These are phyloP conservation scores for Ophioninae sp. DNA, from an alignment of 2,888 invertebrate genomes.

Conservation along the genomic window DNA sequence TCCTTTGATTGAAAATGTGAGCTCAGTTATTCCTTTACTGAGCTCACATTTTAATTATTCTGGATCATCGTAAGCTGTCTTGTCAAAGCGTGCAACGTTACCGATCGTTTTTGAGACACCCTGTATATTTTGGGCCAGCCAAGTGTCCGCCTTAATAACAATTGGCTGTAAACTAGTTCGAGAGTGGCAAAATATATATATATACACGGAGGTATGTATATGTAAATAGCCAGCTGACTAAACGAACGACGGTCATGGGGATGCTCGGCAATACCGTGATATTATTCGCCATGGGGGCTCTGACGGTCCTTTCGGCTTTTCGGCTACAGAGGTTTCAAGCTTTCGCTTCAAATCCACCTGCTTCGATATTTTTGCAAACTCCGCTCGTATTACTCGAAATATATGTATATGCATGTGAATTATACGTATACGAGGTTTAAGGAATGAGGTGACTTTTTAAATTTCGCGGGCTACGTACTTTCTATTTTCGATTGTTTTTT, in stretches of 20 bases:
- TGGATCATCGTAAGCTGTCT: too few species aligned
- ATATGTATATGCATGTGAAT: too few species aligned
- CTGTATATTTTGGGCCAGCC: constrained; percentile 25
- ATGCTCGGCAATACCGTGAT: constrained; percentile 74
- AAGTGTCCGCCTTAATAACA: constrained; percentile 73
- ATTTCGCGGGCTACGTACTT: too few species aligned
- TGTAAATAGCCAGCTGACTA: constrained; percentile 31
- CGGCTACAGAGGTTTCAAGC: constrained; percentile 26
- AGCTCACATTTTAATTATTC: too few species aligned
- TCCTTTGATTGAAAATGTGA: too few species aligned
- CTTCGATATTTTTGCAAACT: background rate
- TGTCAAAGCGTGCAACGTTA: too few species aligned
- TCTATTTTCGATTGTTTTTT: too few species aligned
- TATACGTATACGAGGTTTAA: too few species aligned
- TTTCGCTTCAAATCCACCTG: constrained; percentile 8
- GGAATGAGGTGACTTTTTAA: too few species aligned
- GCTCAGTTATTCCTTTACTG: too few species aligned
- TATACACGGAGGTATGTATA: constrained; percentile 22
- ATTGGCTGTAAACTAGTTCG: constrained; percentile 77
- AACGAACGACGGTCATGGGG: constrained; percentile 50
- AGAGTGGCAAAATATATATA: constrained; percentile 57
- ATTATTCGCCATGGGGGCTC: constrained; percentile 66
- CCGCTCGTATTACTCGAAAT: background rate
- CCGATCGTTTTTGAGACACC: too few species aligned
- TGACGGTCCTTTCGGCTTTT: constrained; percentile 1